A percentile compares a stretch with the other conserved stretches of the same genome.
These are phyloP conservation scores for Pterocles orientalis DNA, from an alignment of 2,113 vertebrate genomes.

Conservation along the genomic window DNA sequence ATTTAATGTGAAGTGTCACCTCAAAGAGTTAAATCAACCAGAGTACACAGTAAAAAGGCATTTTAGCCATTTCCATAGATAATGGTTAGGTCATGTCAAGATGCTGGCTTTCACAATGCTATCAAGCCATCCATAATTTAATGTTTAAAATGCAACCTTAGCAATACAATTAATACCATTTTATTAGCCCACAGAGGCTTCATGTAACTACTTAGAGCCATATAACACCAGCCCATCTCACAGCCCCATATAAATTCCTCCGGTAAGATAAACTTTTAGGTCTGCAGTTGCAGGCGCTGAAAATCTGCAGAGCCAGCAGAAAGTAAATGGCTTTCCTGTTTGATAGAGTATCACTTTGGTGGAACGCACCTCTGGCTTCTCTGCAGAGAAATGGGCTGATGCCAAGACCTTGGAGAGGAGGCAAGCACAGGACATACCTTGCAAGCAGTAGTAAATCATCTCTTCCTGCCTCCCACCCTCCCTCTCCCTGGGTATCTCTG, in stretches of 20 bases:
- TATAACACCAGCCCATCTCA: slow-evolving; percentile 53
- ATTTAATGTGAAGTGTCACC: slow-evolving; percentile 36
- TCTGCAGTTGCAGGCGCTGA: slow-evolving; percentile 9
- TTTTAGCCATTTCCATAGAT: slow-evolving; percentile 67
- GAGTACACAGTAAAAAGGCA: slow-evolving; percentile 38
- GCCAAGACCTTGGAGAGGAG: slow-evolving; percentile 59
- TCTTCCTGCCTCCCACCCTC: not conserved
- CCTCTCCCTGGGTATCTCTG: not conserved
- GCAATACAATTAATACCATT: slow-evolving; percentile 70
- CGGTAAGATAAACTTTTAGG: slow-evolving; percentile 70
- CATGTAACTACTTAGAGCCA: slow-evolving; percentile 56
- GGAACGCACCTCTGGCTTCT: not conserved
- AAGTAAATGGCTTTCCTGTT: slow-evolving; percentile 64
- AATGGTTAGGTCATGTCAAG: slow-evolving; percentile 67
- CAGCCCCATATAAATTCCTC: slow-evolving; percentile 68
- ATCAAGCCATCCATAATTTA: slow-evolving; percentile 71
- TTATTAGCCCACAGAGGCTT: slow-evolving; percentile 68
- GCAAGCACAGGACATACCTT: slow-evolving; percentile 3
- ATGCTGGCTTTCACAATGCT: slow-evolving; percentile 49
- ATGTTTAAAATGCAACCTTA: slow-evolving; percentile 73
- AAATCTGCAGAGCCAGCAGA: slow-evolving; percentile 66
- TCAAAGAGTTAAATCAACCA: slow-evolving; percentile 62
- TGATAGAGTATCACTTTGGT: slow-evolving; percentile 62
- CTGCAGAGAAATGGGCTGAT: slow-evolving; percentile 35
- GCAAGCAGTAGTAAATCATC: not conserved